Percentiles rank a stretch among this genome's conserved stretches.
Evolutionary conservation across 2,797 vertebrate species (phyloP).

Genomic region (Syndactyla subalaris): DNA sequence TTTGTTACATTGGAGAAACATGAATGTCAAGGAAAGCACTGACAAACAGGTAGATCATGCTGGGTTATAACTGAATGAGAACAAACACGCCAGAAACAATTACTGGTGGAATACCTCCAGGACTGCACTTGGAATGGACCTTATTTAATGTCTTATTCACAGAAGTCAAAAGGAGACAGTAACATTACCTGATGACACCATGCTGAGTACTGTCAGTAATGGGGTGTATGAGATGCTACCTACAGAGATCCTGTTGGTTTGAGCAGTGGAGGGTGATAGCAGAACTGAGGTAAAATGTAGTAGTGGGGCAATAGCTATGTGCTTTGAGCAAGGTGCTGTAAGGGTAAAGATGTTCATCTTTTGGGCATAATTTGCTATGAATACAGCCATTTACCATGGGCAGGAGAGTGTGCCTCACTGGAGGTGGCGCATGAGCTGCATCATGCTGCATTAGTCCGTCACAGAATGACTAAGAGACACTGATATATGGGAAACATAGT

Average conservation of each 20-base stretch:
- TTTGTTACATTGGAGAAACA: not conserved
- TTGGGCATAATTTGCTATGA: not conserved
- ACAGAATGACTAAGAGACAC: not conserved
- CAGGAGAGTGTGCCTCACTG: not conserved
- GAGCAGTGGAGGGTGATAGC: not conserved
- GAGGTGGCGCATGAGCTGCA: not conserved
- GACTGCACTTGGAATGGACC: not conserved
- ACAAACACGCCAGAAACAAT: not conserved
- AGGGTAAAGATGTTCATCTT: not conserved
- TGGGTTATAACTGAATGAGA: not conserved
- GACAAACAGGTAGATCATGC: not conserved
- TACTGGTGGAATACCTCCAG: not conserved
- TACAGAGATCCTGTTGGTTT: not conserved
- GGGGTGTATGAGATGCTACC: not conserved
- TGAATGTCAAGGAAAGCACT: not conserved
- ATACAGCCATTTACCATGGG: not conserved
- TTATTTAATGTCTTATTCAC: not conserved
- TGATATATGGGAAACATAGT: fast-evolving
- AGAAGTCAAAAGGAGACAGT: not conserved
- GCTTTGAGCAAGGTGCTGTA: not conserved
- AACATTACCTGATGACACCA: not conserved
- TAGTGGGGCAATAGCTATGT: not conserved
- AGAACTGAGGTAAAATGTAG: not conserved
- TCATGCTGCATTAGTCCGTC: not conserved
- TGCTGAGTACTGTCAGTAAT: not conserved